Evolutionary conservation across 2,888 invertebrate genomes (phyloP), one percentile per base, ranked within the genome.

Genomic region (Holacanthella duospinosa): DNA sequence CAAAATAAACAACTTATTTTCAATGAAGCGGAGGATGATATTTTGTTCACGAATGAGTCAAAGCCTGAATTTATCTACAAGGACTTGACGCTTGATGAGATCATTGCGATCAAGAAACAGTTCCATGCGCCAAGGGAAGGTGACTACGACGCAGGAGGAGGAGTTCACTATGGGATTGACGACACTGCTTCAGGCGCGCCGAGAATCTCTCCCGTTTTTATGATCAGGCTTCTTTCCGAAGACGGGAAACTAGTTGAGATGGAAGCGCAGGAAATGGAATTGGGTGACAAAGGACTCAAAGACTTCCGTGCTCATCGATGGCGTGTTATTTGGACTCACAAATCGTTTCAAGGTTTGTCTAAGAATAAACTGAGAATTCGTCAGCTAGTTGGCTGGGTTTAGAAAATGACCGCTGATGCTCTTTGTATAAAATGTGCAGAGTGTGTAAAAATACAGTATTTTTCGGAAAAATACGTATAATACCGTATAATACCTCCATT

Each of bases 301-400:
- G 27, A 55, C n/a, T 55, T 27, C 55, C 12, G 55, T 24, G 27
- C 55, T n/a, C 26, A 26, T 55, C 55, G 55, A 4, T 55, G 55
- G 55, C 24, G 55, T 6, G 55, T 55, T 26, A 16, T 3, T 6
- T 55, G 26, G 27, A 55, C 27, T 28, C n/a, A 26, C 55, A n/a
- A 53, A 12, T 6, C 6, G 6, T 53, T 53, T 6, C 4, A 53
- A 53, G 53, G 53, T 53, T 53, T 24, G 25, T 21, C 9, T 9
- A n/a, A 6, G 6, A 21, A n/a, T 21, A 9, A 53, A 12, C n/a
- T 53, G 9, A 9, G 21, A 6, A 12, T n/a, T 4, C 53, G 4
- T 53, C 25, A 9, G 25, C 25, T 53, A 53, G 21, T 9, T 21
- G n/a, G n/a, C n/a, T n/a, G n/a, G n/a, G n/a, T n/a, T n/a, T n/a